Evolutionary conservation across 2,113 vertebrate species (phyloP).

Genomic region (Amphiprion ocellaris): DNA sequence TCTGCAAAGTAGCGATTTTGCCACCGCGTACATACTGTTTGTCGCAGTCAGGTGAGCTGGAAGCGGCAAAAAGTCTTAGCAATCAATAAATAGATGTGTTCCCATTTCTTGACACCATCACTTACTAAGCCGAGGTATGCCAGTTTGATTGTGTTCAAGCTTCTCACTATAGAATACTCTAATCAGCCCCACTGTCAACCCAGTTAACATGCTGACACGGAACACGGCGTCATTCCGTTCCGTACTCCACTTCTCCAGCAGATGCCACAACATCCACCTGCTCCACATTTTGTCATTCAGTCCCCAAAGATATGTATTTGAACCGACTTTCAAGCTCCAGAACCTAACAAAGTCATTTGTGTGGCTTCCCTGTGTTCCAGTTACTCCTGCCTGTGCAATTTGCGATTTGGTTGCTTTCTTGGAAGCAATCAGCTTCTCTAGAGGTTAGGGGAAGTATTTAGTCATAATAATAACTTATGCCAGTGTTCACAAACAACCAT

Average conservation of each 20-base stretch:
- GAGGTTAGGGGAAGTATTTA: too few species aligned
- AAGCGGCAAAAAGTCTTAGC: not conserved
- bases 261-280: conserved; percentile 20
- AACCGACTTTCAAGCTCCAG: too few species aligned
- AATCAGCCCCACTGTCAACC: not conserved
- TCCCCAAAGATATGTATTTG: not conserved
- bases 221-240: conserved; percentile 3
- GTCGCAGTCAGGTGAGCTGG: not conserved
- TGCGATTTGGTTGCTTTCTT: too few species aligned
- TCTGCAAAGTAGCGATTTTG: not conserved
- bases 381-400: too few species aligned
- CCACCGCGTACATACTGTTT: not conserved
- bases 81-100: not conserved
- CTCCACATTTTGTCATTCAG: not conserved
- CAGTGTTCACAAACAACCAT: too few species aligned
- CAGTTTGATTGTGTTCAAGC: not conserved
- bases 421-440: too few species aligned
- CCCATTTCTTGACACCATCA: not conserved
- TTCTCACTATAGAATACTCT: not conserved
- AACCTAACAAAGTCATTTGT: too few species aligned
- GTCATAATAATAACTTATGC: too few species aligned
- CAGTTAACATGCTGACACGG: too few species aligned
- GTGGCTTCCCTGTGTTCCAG: too few species aligned
- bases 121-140: not conserved
- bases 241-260: not conserved